Evolutionary conservation across 35 echinoderm and acorn worm genomes (phyloP), one percentile per base, ranked within the genome.

Genomic region (Hemicentrotus pulcherrimus): DNA sequence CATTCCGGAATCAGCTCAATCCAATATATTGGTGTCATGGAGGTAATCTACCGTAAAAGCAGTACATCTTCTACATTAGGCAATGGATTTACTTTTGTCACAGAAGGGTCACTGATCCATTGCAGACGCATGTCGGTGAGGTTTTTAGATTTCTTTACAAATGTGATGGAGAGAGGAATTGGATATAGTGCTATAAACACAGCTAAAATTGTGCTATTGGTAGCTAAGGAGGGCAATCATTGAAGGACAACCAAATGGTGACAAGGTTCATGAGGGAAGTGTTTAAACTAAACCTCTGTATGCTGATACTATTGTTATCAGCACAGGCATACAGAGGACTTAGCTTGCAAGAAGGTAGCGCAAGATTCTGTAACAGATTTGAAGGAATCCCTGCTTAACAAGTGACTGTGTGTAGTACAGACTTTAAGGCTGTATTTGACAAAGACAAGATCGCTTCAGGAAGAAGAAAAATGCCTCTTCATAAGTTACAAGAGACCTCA

Each of bases 21-120:
- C 90, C 11, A 96, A 97, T 48, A 99, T 99, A 55, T 31, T 97
- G n/a, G 89, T 91, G 6, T 95, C 98, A 92, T 97, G 95, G 98
- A 28, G 96, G 94, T 4, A 32, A 8, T 97, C 96, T 31, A 96
- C 96, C 46, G 95, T 46, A 45, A 90, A 78, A 31, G n/a, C 95
- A 96, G 47, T 97, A 99, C 85, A 47, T 88, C 31, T 90, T 61
- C 1, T 96, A 89, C 94, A 94, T 96, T 55, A 96, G 89, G 32
- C 85, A 86, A 86, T 99, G 96, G 98, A 28, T 96, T 78, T 31
- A 86, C 11, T 97, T 99, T 96, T 95, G 94, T 55, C 10, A 46
- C 94, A 24, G 93, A 47, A 31, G 95, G 91, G 13, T 94, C 46
- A 95, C 31, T 78, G 88, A 95, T 96, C 90, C 86, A 8, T 91